Percentiles rank a stretch among this genome's conserved stretches.
These are phyloP conservation scores for Raillietiella orientalis DNA, from an alignment of 2,888 invertebrate species.

Conservation along the genomic window DNA sequence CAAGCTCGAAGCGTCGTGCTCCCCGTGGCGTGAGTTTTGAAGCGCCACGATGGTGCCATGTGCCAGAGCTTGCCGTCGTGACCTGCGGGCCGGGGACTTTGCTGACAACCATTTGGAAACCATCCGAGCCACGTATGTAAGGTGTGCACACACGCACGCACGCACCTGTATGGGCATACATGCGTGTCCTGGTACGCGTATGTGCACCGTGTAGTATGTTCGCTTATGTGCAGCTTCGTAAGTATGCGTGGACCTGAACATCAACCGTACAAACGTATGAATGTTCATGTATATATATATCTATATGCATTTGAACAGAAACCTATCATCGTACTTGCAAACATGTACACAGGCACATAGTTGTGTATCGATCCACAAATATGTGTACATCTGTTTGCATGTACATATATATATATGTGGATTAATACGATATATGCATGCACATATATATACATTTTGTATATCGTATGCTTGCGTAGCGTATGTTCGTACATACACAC, in stretches of 20 bases:
- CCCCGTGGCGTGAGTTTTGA: too few relatives aligned
- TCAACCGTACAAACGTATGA: background rate
- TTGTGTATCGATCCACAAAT: conserved; percentile 1
- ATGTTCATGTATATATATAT: too few relatives aligned
- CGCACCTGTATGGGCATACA: conserved; percentile 2
- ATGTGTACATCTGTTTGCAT: conserved; percentile 4
- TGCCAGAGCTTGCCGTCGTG: too few relatives aligned
- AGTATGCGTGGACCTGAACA: background rate
- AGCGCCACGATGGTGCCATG: too few relatives aligned
- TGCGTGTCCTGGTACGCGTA: conserved; percentile 3
- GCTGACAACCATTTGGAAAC: too few relatives aligned
- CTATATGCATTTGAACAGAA: too few relatives aligned
- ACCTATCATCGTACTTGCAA: too few relatives aligned
- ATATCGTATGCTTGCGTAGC: conserved; percentile 1
- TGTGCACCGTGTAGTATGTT: conserved; percentile 3
- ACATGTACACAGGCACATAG: conserved; percentile 1
- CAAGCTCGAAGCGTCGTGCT: too few relatives aligned
- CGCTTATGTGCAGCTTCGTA: conserved; percentile 4
- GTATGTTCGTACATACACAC: conserved; percentile 2
- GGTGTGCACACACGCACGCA: conserved; percentile 2
- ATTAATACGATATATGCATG: conserved; percentile 2
- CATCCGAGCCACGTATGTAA: too few relatives aligned
- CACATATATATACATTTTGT: conserved; percentile 2
- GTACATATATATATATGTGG: conserved; percentile 2
- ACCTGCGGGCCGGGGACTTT: too few relatives aligned